A percentile compares a stretch with the other conserved stretches of the same genome.
Conservation (phyloP, 2,888 invertebrate genomes). For the Apamea sordens region DNA sequence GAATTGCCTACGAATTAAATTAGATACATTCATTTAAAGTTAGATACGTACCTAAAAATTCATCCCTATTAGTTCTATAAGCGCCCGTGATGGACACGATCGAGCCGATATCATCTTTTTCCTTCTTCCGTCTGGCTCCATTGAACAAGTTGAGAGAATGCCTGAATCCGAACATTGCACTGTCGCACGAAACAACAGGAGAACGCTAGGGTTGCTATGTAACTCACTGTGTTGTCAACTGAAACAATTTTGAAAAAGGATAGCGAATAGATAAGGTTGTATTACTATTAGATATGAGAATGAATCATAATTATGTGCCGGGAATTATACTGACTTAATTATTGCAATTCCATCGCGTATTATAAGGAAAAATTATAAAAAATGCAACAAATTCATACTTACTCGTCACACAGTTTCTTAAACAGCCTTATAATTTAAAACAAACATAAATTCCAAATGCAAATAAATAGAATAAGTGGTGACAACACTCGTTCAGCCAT, state of each 20-base stretch:
- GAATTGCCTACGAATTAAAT: background rate
- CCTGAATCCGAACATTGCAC: constrained; percentile 80
- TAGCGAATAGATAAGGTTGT: constrained; percentile 13
- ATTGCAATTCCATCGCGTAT: background rate
- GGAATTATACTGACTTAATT: background rate
- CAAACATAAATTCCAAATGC: constrained; percentile 59
- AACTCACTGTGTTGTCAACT: constrained; percentile 68
- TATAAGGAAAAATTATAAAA: background rate
- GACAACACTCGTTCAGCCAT: constrained; percentile 74
- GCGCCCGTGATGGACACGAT: constrained; percentile 78
- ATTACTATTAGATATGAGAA: constrained; percentile 29
- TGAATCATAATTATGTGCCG: constrained; percentile 33
- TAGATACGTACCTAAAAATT: constrained; percentile 78
- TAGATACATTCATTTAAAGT: background rate
- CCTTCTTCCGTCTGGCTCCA: constrained; percentile 61
- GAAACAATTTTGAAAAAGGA: constrained; percentile 43
- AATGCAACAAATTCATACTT: constrained; percentile 59
- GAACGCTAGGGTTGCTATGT: constrained; percentile 66
- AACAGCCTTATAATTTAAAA: constrained; percentile 60
- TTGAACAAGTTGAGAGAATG: constrained; percentile 78
- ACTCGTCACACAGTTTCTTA: constrained; percentile 54
- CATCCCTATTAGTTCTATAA: constrained; percentile 80
- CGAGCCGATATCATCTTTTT: constrained; percentile 68
- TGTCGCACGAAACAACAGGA: constrained; percentile 67
- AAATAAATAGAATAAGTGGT: constrained; percentile 72